These are phyloP conservation scores for Sebastolobus alascanus DNA, from an alignment of 2,797 vertebrate species.

Conservation along the genomic window DNA sequence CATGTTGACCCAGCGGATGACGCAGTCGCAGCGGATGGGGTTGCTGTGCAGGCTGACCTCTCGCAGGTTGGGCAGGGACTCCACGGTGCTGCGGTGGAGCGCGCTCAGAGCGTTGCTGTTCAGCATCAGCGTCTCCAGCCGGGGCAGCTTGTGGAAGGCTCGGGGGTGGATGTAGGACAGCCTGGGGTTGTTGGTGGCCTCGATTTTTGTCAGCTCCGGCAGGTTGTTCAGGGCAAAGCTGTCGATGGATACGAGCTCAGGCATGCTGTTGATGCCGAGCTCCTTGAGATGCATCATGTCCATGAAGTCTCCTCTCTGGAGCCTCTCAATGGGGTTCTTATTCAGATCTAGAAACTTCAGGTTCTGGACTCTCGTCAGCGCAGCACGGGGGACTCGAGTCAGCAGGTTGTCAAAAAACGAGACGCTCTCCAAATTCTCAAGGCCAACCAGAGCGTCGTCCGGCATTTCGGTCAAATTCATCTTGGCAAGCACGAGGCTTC, in stretches of 20 bases:
- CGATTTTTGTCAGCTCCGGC: conserved; percentile 95
- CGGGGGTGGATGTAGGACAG: conserved; percentile 94
- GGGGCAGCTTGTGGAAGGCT: conserved; percentile 92
- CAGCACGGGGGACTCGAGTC: conserved; percentile 75
- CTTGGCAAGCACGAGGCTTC: conserved; percentile 93
- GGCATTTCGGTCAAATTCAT: conserved; percentile 94
- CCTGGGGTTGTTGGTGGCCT: conserved; percentile 94
- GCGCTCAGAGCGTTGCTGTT: conserved; percentile 94
- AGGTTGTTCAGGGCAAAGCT: conserved; percentile 93
- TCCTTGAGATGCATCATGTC: conserved; percentile 96
- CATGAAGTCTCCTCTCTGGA: conserved; percentile 92
- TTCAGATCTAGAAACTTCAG: conserved; percentile 97
- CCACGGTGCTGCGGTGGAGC: conserved; percentile 90
- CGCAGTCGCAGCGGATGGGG: conserved; percentile 94
- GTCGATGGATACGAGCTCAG: conserved; percentile 93
- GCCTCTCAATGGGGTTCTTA: conserved; percentile 94
- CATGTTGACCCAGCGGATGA: conserved; percentile 96
- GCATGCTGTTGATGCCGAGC: conserved; percentile 96
- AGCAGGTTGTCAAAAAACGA: conserved; percentile 96
- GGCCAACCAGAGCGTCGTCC: conserved; percentile 89
- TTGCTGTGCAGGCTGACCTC: conserved; percentile 96
- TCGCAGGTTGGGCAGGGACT: conserved; percentile 91
- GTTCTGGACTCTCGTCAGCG: conserved; percentile 88
- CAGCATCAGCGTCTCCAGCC: conserved; percentile 93
- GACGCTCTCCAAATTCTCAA: conserved; percentile 94